A percentile compares a stretch with the other conserved stretches of the same genome.
phyloP scores from a whole-genome alignment of 2,113 vertebrate genomes.

The Phalacrocorax pelagicus region DNA sequence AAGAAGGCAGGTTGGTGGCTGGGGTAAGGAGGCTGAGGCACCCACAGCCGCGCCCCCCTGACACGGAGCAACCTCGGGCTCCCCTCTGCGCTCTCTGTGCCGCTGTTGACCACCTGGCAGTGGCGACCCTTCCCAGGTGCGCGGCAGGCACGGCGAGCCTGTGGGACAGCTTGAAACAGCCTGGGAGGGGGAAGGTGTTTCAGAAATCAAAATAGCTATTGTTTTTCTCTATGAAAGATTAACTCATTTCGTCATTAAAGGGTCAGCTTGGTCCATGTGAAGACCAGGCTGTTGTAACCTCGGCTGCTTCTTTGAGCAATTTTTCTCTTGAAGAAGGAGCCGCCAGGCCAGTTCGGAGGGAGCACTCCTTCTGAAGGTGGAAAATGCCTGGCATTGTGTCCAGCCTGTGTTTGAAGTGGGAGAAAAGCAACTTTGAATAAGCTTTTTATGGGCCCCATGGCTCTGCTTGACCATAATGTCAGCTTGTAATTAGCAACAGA shows the following conservation, averaged over 20 bases:
- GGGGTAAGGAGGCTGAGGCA: not conserved
- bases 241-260: not conserved
- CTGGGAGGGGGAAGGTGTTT: not conserved
- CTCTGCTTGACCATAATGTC: constrained; percentile 66
- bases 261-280: not conserved
- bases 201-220: not conserved
- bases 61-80: not conserved
- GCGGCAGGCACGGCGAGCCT: not conserved
- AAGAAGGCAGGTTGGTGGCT: not conserved
- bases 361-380: not conserved
- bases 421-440: constrained; percentile 55
- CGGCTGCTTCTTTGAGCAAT: not conserved
- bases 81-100: fast-evolving
- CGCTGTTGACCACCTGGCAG: not conserved
- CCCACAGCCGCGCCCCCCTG: fast-evolving
- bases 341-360: not conserved
- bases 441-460: constrained; percentile 57
- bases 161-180: not conserved
- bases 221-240: not conserved
- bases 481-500: constrained; percentile 74
- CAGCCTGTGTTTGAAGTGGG: constrained; percentile 55
- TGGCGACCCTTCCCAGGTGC: not conserved
- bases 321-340: not conserved
- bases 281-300: not conserved
- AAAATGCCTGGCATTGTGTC: constrained; percentile 64